Evolutionary conservation across 2,888 invertebrate species (phyloP).

Genomic region (Opisthograptis luteolata): DNA sequence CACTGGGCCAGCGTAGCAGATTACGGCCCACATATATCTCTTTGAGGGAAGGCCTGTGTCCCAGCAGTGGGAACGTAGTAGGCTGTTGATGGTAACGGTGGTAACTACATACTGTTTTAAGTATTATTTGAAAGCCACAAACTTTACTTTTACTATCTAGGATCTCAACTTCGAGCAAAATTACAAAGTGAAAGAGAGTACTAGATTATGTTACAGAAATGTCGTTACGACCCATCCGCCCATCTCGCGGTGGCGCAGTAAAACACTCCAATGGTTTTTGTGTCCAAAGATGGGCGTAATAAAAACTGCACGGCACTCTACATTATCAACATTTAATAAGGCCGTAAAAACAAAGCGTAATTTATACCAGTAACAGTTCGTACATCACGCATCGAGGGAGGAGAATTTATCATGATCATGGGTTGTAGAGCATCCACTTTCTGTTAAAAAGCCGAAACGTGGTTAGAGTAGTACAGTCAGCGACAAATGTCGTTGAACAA

Average conservation of each 20-base stretch:
- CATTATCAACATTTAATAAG: slow-evolving; percentile 31
- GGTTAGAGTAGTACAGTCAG: no score
- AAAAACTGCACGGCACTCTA: slow-evolving; percentile 19
- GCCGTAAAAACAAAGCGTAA: slow-evolving; percentile 38
- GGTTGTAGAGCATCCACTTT: slow-evolving; percentile 23
- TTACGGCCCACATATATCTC: no score
- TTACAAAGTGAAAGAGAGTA: neutral
- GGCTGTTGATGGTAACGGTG: no score
- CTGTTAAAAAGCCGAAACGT: slow-evolving; percentile 20
- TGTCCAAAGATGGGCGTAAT: slow-evolving; percentile 21
- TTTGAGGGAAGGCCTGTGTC: no score
- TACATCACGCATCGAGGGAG: slow-evolving; percentile 28
- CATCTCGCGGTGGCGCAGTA: slow-evolving; percentile 14
- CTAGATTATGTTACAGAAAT: slow-evolving; percentile 7
- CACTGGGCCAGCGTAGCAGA: no score
- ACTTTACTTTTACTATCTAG: slow-evolving; percentile 4
- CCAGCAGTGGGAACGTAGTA: no score
- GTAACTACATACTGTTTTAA: neutral
- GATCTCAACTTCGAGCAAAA: neutral
- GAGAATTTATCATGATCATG: slow-evolving; percentile 51
- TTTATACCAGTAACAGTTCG: slow-evolving; percentile 41
- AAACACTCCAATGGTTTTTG: slow-evolving; percentile 26
- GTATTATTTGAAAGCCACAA: neutral
- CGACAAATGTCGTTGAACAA: slow-evolving; percentile 18
- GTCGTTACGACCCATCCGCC: slow-evolving; percentile 19